Base-by-base conservation (phyloP, 2,888 invertebrate species). In the Acrocera orbiculus region DNA sequence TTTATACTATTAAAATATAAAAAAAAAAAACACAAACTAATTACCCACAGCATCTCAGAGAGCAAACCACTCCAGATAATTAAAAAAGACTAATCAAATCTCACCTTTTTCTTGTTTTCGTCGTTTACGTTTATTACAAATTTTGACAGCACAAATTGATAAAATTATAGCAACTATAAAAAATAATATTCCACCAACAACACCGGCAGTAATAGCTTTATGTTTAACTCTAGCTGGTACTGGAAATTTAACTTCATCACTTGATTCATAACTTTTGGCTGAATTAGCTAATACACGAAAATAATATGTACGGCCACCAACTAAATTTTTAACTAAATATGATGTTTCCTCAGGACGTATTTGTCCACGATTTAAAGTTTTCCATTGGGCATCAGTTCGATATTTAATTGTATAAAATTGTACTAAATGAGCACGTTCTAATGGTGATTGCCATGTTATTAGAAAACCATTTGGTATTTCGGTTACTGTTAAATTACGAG, bases 21-120 rank as follows among this genome's bases (percentile, higher is more conserved):
- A n/a, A n/a, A n/a, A n/a, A n/a, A n/a, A n/a, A n/a, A n/a, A n/a
- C n/a, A n/a, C n/a, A n/a, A n/a, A n/a, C n/a, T n/a, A n/a, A n/a
- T n/a, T n/a, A 33, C 14, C 30, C 30, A 30, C 46, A 47, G 47
- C 47, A 47, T 46, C 45, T 44, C 44, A 44, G 42, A 42, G 41
- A 44, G 20, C 32, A 31, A 36, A 34, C n/a, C n/a, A n/a, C n/a
- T n/a, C n/a, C n/a, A n/a, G n/a, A n/a, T n/a, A n/a, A n/a, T n/a
- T n/a, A 22, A 11, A 15, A 13, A 13, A 26, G 20, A 27, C 25
- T 15, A 15, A 10, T 16, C 17, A 13, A 5, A 14, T 52, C 67
- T 67, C 70, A 92, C 93, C 92, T 85, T 92, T 90, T 67, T 90
- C 89, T 66, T 90, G 89, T 76, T 89, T 90, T 70, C 89, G 80